A percentile compares a stretch with the other conserved stretches of the same genome.
These are phyloP conservation scores for Agrochola macilenta DNA, from an alignment of 2,888 invertebrate genomes.

Conservation along the genomic window DNA sequence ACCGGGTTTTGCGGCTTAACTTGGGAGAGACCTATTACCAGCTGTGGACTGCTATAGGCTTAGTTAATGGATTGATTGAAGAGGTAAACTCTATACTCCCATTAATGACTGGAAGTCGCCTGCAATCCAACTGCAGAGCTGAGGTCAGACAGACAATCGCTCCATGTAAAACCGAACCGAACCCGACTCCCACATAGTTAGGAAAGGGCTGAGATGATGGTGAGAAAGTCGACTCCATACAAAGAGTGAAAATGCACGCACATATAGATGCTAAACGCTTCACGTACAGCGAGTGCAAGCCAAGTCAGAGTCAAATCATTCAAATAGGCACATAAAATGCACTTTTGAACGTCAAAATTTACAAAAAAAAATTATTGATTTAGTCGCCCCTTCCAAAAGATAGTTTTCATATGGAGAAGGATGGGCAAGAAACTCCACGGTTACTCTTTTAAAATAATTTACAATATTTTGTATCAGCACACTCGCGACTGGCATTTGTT, in stretches of 20 bases:
- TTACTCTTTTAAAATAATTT: too few species aligned
- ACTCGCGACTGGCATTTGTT: too few species aligned
- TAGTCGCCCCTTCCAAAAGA: too few species aligned
- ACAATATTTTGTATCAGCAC: too few species aligned
- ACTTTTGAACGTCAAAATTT: too few species aligned
- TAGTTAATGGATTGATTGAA: not conserved
- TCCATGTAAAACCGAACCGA: not conserved
- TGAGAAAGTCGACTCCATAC: not conserved
- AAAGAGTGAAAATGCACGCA: not conserved
- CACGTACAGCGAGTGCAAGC: too few species aligned
- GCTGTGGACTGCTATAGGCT: not conserved
- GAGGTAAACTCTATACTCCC: not conserved
- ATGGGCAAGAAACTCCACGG: too few species aligned
- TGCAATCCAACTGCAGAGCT: not conserved
- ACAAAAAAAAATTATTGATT: too few species aligned
- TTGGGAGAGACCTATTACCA: not conserved
- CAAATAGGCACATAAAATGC: too few species aligned
- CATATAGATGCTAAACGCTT: not conserved
- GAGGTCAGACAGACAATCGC: not conserved
- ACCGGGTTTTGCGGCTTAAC: too few species aligned
- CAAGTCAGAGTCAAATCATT: too few species aligned
- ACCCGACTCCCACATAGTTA: not conserved
- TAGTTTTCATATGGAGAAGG: too few species aligned
- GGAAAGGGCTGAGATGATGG: not conserved
- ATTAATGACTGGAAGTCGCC: not conserved